Evolutionary conservation across 1,140 invertebrate species (phyloP).

Genomic region (Babylonia areolata): DNA sequence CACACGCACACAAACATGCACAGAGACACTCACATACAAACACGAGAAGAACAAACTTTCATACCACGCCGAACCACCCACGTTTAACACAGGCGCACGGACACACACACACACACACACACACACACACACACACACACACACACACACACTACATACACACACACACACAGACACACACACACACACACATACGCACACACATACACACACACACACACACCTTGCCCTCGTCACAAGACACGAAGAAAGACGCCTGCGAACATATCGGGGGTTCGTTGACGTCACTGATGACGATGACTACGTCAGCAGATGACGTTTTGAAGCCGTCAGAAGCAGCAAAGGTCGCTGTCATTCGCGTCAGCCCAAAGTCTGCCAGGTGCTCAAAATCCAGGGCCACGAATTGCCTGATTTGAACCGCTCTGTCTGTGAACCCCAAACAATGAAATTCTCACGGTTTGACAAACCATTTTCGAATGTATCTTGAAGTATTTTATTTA

Average conservation of each 20-base stretch:
- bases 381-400: neutral
- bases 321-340: neutral
- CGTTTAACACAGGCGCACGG: neutral
- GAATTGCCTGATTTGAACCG: neutral
- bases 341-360: neutral
- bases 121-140: slow-evolving; percentile 14
- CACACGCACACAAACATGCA: too few species aligned
- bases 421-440: neutral
- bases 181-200: neutral
- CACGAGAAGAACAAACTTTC: too few species aligned
- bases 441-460: too few species aligned
- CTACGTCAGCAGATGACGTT: slow-evolving; percentile 15
- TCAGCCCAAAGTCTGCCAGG: neutral
- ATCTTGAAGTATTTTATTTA: too few species aligned
- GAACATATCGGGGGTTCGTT: neutral
- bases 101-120: neutral
- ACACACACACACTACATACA: neutral
- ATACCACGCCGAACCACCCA: too few species aligned
- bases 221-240: neutral
- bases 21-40: too few species aligned
- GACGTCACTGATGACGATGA: neutral
- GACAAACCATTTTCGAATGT: too few species aligned
- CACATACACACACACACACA: slow-evolving; percentile 11
- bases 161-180: neutral
- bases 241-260: neutral